These are phyloP conservation scores for Poeciliopsis turneri DNA, from an alignment of 2,797 vertebrate genomes.

Conservation along the genomic window DNA sequence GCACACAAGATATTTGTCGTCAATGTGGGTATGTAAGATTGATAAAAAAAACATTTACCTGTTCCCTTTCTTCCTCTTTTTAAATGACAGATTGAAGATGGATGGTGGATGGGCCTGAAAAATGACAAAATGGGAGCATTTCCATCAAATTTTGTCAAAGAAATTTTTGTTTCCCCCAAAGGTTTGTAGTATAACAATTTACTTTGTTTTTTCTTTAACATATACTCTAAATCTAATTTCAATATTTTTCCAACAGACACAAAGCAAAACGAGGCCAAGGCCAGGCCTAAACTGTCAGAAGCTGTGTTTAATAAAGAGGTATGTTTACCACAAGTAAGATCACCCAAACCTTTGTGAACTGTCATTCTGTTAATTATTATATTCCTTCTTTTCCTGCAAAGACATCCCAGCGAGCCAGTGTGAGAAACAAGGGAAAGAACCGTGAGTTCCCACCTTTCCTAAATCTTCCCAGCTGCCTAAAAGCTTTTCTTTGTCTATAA, in stretches of 20 bases:
- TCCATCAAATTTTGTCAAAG: conserved; percentile 90
- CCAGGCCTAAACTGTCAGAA: conserved; percentile 80
- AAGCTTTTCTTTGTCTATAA: conserved; percentile 3
- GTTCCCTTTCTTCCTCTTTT: not conserved
- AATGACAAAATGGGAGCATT: conserved; percentile 86
- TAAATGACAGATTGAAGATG: conserved; percentile 87
- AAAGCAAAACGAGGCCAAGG: conserved; percentile 71
- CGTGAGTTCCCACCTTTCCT: conserved; percentile 61
- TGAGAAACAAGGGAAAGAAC: conserved; percentile 74
- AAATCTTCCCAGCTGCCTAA: not conserved
- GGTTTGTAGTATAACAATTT: conserved; percentile 55
- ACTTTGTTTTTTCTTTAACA: not conserved
- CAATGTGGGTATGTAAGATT: not conserved
- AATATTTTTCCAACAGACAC: conserved; percentile 57
- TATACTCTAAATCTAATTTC: not conserved
- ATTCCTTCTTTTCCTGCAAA: conserved; percentile 39
- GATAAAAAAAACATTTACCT: not conserved
- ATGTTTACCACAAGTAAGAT: not conserved
- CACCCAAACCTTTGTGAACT: not conserved
- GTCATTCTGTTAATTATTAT: not conserved
- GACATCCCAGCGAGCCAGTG: conserved; percentile 67
- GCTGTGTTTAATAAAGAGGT: conserved; percentile 80
- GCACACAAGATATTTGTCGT: not conserved
- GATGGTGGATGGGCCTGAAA: conserved; percentile 91
- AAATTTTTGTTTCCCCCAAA: conserved; percentile 78